Evolutionary conservation across 2,797 vertebrate species (phyloP).

Genomic region (Hypotaenidia okinawae): DNA sequence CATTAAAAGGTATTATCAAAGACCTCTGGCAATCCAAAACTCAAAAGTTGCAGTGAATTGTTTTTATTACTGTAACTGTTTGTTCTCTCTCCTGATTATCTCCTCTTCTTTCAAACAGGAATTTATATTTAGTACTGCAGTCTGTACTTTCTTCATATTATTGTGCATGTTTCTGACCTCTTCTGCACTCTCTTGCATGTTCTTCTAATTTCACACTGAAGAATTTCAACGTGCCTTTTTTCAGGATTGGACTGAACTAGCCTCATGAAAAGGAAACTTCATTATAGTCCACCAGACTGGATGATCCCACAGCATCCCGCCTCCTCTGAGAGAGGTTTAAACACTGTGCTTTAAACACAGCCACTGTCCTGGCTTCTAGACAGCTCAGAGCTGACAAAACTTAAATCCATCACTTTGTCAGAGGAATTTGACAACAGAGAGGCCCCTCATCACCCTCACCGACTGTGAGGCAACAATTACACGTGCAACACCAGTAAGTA

Average conservation of each 20-base stretch:
- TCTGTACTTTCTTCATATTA: neutral
- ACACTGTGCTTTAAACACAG: neutral
- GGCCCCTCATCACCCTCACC: neutral
- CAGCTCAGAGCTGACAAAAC: neutral
- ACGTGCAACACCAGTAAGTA: neutral
- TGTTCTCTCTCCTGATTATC: neutral
- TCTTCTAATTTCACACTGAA: neutral
- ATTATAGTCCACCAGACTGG: neutral
- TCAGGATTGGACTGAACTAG: neutral
- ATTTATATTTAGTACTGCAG: neutral
- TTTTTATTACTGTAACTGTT: neutral
- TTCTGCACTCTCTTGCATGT: neutral
- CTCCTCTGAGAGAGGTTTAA: neutral
- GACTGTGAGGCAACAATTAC: neutral
- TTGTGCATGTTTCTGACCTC: neutral
- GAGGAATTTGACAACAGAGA: neutral
- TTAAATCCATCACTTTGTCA: neutral
- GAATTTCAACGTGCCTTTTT: neutral
- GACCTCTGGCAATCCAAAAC: neutral
- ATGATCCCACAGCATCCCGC: neutral
- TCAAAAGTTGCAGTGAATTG: neutral
- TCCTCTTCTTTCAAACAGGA: neutral
- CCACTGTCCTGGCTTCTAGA: neutral
- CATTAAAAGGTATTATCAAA: neutral
- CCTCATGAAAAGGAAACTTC: neutral